Evolutionary conservation across 2,888 invertebrate species (phyloP), one percentile per base, ranked within the genome.

Genomic region (Melanophora roralis): DNA sequence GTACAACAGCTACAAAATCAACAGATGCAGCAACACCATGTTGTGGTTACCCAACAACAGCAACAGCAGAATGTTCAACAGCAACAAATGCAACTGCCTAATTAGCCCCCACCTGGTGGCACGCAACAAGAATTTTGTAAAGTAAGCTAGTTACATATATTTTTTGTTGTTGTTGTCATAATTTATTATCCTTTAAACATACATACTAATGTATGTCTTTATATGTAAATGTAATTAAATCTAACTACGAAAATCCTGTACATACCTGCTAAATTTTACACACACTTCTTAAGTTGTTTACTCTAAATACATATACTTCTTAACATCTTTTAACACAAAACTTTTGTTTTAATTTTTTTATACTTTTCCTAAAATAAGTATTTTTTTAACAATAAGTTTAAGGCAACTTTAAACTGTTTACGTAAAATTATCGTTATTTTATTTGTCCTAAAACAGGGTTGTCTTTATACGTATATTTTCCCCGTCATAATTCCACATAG

Each of bases 31-130:
- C 85, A 86, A 3, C 88, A 88, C 74, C 86, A 86, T 82, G 85
- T 86, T 57, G 86, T 86, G 64, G 84, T 86, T 67, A 83, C 85
- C 32, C 87, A 87, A 59, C 87, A 84, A 49, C 83, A 83, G 34
- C 88, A 88, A 32, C 76, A 85, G 27, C 84, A 86, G 47, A 80
- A 83, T 16, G 84, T 85, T 40, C 84, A 84, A 60, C 87, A 86
- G 82, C 88, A 88, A 71, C 88, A 88, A 65, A 86, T 87, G 82
- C 88, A 88, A 85, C 85, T 87, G 85, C 85, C 87, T 81, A 88
- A 88, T 87, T 88, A 88, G 87, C 89, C 88, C 83, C 83, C 80
- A 80, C 80, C 80, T 76, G 76, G 80, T 72, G 80, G 80, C 71
- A 72, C 76, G 55, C 80, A 80, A 64, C 80, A 87, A 85, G 88